Base-by-base conservation (phyloP, 30 jellyfish, hydroid and myxozoan species). In the Hydractinia symbiolongicarpus region DNA sequence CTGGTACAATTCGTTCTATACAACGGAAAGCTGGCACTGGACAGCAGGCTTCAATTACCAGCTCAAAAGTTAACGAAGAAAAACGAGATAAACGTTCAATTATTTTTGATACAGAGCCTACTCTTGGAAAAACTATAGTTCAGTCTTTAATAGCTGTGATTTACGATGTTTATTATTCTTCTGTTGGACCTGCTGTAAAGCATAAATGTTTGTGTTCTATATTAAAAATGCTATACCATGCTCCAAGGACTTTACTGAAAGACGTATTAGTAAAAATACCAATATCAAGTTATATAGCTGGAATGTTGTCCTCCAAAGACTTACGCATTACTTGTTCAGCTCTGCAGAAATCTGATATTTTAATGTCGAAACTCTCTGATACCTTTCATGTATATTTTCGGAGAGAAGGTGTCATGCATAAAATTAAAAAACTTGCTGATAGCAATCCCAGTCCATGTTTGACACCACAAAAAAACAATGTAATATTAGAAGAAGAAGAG, bases 321-420 rank as follows among this genome's bases (percentile, higher is more conserved):
- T 79, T 86, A 16, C 61, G 96, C 61, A 91, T 83, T 44, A 95
- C 86, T 6, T 86, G 96, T 67, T 91, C 95, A 64, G 98, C 98
- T 40, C 51, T 91, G 54, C 98, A 91, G 66, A 91, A 85, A 77
- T 89, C 96, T 8, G 98, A 91, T 14, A 91, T 91, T 21, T 72
- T 91, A 81, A 91, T 91, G 98, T 61, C 84, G 44, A 91, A 91
- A 72, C 84, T 91, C 55, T 88, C 98, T 4, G 95, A 91, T 72
- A 81, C 85, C 4, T 91, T 91, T 70, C 96, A 91, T 70, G 98
- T 91, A 9, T 86, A 81, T 53, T 91, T 91, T 57, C 89, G 98
- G 54, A 82, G 96, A 44, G 98, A 91, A 60, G 98, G 98, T 20
- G 98, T 91, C 50, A 91, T 91, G 98, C 98, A 91, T 64, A 86